Base-by-base conservation (phyloP, 2,888 invertebrate genomes). In the Branchipolynoe longqiensis region DNA sequence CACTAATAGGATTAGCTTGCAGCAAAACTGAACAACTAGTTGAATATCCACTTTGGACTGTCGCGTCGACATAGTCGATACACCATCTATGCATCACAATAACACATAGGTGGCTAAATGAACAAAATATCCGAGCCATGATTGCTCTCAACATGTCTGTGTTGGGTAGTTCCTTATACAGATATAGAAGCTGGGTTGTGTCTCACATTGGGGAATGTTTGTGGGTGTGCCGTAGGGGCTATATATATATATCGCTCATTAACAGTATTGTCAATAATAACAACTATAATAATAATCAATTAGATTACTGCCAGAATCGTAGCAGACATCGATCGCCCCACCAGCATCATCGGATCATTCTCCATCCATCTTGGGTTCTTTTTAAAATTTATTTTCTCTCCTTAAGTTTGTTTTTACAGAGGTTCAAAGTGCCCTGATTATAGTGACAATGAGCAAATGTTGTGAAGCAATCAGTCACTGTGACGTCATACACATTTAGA, bases 401-500 rank as follows among this genome's bases (percentile, higher is more conserved):
- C 8, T 48, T 48, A 48, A 48, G 8, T 12, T 48, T 48, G 18
- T 48, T 48, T 12, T 48, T 48, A 48, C 18, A 12, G 48, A 48
- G 8, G 18, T 48, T 48, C 18, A 62, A 62, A 69, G 69, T 69
- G 69, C 69, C 69, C 69, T 78, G n/a, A 73, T 73, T 6, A 78
- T 40, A 78, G 78, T 78, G 78, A 78, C 41, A 41, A 78, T 78
- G 78, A 78, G 78, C 78, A 78, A 78, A 28, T 78, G 78, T 78
- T 78, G 78, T 78, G 78, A 78, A 78, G 78, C 48, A 28, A 48
- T 78, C 78, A 33, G 78, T 48, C 78, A 78, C 78, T 48, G 78
- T 48, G 41, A 48, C 48, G 48, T 48, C 78, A 78, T 78, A 78
- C 48, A 78, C 69, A 69, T 69, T 69, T n/a, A n/a, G n/a, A n/a